Evolutionary conservation across 2,113 vertebrate genomes (phyloP).

Genomic region (Pholis gunnellus): DNA sequence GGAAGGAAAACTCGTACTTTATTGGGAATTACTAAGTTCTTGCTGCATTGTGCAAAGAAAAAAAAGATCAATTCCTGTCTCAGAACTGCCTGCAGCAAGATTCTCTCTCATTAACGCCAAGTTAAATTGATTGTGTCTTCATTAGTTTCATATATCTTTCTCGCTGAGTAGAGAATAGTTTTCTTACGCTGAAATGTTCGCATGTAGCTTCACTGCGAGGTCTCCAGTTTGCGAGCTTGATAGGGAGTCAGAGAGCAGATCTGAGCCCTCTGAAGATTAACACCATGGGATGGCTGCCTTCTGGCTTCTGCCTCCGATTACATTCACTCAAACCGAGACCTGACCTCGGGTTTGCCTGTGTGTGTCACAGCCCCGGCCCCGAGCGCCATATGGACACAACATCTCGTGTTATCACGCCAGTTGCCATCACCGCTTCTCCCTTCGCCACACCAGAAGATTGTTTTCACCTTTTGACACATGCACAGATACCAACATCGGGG

Average conservation of each 20-base stretch:
- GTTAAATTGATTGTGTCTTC: slow-evolving; percentile 36
- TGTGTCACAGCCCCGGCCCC: slow-evolving; percentile 40
- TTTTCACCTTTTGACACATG: slow-evolving; percentile 51
- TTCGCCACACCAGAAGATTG: slow-evolving; percentile 23
- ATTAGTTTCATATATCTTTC: slow-evolving; percentile 28
- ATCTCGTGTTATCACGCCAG: slow-evolving; percentile 36
- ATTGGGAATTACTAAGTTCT: neutral
- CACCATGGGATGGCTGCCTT: slow-evolving; percentile 61
- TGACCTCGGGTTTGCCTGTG: slow-evolving; percentile 49
- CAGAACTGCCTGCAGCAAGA: slow-evolving; percentile 30
- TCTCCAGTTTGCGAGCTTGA: slow-evolving; percentile 9
- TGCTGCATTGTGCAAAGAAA: slow-evolving; percentile 11
- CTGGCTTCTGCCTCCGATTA: slow-evolving; percentile 59
- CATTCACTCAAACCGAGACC: slow-evolving; percentile 58
- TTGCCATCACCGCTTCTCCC: slow-evolving; percentile 22
- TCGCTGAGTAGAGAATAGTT: neutral
- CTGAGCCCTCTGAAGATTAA: slow-evolving; percentile 71
- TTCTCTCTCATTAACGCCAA: slow-evolving; percentile 18
- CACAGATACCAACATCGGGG: slow-evolving; percentile 3
- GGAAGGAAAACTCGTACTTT: neutral
- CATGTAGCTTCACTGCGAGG: neutral
- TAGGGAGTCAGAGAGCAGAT: slow-evolving; percentile 59
- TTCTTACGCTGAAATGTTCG: slow-evolving; percentile 12
- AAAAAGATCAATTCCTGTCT: slow-evolving; percentile 26
- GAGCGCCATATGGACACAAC: slow-evolving; percentile 51